phyloP scores from a whole-genome alignment of 2,888 invertebrate genomes.

The Synergus japonicus region DNA sequence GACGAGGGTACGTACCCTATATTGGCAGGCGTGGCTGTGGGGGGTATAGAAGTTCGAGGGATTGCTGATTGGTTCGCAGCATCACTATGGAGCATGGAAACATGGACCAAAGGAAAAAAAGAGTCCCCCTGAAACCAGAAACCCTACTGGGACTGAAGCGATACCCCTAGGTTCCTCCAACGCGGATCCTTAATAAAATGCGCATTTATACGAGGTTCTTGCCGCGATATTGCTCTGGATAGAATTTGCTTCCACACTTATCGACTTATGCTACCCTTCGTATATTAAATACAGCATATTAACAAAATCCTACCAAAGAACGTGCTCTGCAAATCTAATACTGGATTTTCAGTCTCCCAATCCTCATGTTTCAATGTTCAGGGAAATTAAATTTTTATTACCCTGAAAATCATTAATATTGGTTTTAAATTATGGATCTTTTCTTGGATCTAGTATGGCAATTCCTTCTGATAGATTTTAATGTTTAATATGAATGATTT shows the following conservation, averaged over 20 bases:
- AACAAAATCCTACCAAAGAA: slow-evolving; percentile 48
- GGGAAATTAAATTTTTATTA: background rate
- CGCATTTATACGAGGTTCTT: slow-evolving; percentile 69
- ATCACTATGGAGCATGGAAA: slow-evolving; percentile 44
- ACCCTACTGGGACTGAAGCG: slow-evolving; percentile 58
- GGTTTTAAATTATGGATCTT: too few relatives aligned
- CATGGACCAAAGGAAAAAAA: slow-evolving; percentile 58
- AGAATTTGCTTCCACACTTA: slow-evolving; percentile 60
- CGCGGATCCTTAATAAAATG: slow-evolving; percentile 71
- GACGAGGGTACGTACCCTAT: slow-evolving; percentile 75
- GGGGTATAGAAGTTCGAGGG: slow-evolving; percentile 70
- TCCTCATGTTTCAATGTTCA: too few relatives aligned
- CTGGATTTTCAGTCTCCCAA: background rate
- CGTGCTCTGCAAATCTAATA: slow-evolving; percentile 31
- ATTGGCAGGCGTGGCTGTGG: slow-evolving; percentile 77
- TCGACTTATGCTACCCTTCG: slow-evolving; percentile 53
- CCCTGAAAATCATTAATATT: too few relatives aligned
- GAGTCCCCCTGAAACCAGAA: slow-evolving; percentile 58
- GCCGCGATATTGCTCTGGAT: slow-evolving; percentile 59
- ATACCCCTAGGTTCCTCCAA: slow-evolving; percentile 61
- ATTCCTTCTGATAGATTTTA: too few relatives aligned
- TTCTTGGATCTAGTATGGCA: too few relatives aligned
- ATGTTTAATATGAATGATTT: too few relatives aligned
- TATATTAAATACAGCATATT: slow-evolving; percentile 57
- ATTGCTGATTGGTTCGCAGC: slow-evolving; percentile 73